Conservation (phyloP, 2,113 vertebrate species). For the Thermophis baileyi region DNA sequence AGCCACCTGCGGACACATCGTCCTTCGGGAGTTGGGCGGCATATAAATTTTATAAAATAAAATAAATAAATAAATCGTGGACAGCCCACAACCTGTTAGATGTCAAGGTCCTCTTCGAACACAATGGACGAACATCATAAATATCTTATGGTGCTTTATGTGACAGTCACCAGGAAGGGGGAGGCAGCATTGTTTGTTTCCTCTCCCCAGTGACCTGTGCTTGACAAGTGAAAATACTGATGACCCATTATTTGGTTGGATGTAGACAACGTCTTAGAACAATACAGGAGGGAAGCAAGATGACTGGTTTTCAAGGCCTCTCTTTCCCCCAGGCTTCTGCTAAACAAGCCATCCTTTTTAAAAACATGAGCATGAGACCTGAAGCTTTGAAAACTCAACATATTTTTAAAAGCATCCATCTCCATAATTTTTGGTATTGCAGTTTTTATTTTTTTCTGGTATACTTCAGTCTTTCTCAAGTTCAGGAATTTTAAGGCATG, state of each 20-base stretch:
- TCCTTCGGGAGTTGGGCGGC: too few relatives aligned
- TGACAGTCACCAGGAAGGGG: neutral
- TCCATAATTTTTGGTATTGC: constrained; percentile 8
- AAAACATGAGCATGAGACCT: neutral
- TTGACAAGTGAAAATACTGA: neutral
- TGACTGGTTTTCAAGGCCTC: neutral
- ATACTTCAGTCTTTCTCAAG: neutral
- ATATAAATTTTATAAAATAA: too few relatives aligned
- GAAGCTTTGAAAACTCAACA: neutral
- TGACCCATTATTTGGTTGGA: neutral
- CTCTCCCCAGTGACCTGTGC: neutral
- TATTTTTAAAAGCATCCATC: constrained; percentile 2
- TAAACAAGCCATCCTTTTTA: neutral
- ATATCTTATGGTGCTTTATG: neutral
- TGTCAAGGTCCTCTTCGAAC: too few relatives aligned
- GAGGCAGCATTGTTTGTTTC: constrained; percentile 1
- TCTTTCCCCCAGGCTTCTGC: neutral
- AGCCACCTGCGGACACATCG: too few relatives aligned
- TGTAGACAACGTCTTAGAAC: neutral
- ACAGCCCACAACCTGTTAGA: too few relatives aligned
- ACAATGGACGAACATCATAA: too few relatives aligned
- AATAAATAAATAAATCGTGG: too few relatives aligned
- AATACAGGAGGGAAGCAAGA: neutral
- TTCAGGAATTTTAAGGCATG: neutral
- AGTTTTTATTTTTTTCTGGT: neutral